Conservation (phyloP, 2,113 vertebrate species). For the Anolis carolinensis region DNA sequence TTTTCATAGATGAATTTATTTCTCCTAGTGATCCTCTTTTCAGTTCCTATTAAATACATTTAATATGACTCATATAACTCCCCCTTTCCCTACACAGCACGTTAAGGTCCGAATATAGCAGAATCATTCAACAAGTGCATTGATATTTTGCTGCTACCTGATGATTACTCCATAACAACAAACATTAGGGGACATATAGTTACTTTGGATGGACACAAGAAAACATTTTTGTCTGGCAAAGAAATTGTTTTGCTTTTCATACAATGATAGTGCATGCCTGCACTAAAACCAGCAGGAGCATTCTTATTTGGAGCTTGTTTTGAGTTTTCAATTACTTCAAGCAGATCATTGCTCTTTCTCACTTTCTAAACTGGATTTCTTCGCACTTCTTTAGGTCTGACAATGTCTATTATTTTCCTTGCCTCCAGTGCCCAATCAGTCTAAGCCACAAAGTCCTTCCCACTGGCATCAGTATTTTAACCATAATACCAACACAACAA, state of each 20-base stretch:
- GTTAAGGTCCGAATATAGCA: conserved; percentile 6
- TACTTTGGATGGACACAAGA: not conserved
- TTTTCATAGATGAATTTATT: conserved; percentile 47
- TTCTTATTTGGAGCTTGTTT: not conserved
- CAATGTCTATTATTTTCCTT: not conserved
- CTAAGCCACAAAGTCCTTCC: not conserved
- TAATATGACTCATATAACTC: conserved; percentile 32
- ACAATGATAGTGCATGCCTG: not conserved
- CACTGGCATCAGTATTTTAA: not conserved
- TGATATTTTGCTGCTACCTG: not conserved
- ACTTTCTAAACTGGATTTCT: not conserved
- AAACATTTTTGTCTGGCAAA: not conserved
- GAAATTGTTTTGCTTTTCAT: not conserved
- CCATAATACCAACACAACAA: not conserved
- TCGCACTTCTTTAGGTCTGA: not conserved
- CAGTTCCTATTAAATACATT: conserved; percentile 44
- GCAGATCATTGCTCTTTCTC: not conserved
- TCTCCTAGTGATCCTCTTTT: conserved; percentile 53
- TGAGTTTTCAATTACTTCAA: not conserved
- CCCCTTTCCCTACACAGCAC: conserved; percentile 18
- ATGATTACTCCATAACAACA: conserved; percentile 18
- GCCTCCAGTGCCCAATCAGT: not conserved
- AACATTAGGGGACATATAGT: conserved; percentile 2
- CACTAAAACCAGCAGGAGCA: not conserved
- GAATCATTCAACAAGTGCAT: conserved; percentile 37